Evolutionary conservation across 2,797 vertebrate genomes (phyloP).

Genomic region (Miichthys miiuy): DNA sequence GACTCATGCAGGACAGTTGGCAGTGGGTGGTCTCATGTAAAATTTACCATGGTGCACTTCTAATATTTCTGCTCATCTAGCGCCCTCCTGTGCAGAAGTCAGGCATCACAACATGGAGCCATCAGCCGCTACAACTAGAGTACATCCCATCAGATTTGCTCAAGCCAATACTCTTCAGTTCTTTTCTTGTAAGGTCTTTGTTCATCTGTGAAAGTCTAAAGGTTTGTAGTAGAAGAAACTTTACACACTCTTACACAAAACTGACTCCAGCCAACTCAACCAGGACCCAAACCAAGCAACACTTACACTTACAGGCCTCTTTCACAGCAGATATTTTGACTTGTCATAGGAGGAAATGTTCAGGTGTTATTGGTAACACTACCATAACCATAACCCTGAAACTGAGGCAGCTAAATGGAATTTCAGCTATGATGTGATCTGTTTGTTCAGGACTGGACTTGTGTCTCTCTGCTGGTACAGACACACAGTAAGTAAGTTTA

Average conservation of each 20-base stretch:
- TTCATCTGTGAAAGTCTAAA: background rate
- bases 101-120: slow-evolving; percentile 15
- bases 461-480: background rate
- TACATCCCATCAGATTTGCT: background rate
- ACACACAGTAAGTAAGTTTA: background rate
- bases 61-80: slow-evolving; percentile 46
- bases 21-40: slow-evolving; percentile 59
- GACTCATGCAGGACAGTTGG: slow-evolving; percentile 44
- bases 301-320: background rate
- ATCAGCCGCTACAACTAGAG: background rate
- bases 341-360: background rate
- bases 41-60: slow-evolving; percentile 24
- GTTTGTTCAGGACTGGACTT: background rate
- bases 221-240: background rate
- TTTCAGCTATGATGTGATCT: background rate
- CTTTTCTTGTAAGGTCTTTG: background rate
- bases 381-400: background rate
- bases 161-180: background rate
- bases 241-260: background rate
- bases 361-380: background rate
- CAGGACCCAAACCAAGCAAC: background rate
- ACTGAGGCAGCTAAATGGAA: background rate
- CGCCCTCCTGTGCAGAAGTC: slow-evolving; percentile 59
- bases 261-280: background rate
- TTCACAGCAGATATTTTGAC: background rate